Percentiles rank a stretch among this genome's conserved stretches.
Evolutionary conservation across 2,888 invertebrate genomes (phyloP).

Genomic region (Exephanes ischioxanthus): DNA sequence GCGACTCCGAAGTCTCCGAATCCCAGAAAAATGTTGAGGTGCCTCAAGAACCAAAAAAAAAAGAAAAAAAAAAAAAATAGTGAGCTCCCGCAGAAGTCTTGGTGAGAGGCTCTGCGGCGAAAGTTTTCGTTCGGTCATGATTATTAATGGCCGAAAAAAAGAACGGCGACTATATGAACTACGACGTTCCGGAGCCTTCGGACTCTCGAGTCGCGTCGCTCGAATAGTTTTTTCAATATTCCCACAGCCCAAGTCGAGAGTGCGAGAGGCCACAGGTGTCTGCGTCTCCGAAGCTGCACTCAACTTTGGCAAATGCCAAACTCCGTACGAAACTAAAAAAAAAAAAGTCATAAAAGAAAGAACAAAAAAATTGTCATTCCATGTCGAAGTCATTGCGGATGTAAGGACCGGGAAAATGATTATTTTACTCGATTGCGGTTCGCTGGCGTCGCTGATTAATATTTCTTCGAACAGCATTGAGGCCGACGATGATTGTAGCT

Average conservation of each 20-base stretch:
- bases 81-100: neutral
- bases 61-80: neutral
- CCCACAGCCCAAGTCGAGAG: slow-evolving; percentile 24
- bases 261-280: neutral
- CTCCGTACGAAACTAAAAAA: neutral
- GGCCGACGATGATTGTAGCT: slow-evolving; percentile 18
- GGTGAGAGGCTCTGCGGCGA: slow-evolving; percentile 21
- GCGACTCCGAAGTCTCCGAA: neutral
- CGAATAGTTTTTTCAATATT: slow-evolving; percentile 32
- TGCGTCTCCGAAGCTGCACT: neutral
- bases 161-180: neutral
- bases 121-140: slow-evolving; percentile 39
- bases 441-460: neutral
- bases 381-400: slow-evolving; percentile 4
- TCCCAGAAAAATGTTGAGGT: slow-evolving; percentile 15
- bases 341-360: neutral
- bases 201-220: slow-evolving; percentile 11
- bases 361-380: neutral
- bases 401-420: neutral
- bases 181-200: slow-evolving; percentile 11
- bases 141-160: slow-evolving; percentile 38
- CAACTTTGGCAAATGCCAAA: slow-evolving; percentile 18
- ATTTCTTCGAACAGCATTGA: slow-evolving; percentile 32
- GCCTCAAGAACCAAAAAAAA: neutral
- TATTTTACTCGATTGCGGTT: slow-evolving; percentile 15